Evolutionary conservation across 2,888 invertebrate genomes (phyloP), one percentile per base, ranked within the genome.

Genomic region (Leptopilina syphax): DNA sequence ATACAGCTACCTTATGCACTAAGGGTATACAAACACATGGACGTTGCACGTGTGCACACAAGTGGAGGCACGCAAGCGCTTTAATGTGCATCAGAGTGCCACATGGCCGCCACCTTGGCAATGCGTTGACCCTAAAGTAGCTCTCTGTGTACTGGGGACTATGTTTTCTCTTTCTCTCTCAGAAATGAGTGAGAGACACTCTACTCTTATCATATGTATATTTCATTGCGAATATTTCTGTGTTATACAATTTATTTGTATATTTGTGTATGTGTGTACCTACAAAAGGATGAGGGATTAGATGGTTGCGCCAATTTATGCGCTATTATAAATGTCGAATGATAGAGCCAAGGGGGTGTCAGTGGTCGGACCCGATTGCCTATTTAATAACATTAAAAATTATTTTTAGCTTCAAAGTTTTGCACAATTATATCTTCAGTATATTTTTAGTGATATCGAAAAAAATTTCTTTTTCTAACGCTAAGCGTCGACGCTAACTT

Each of bases 81-180:
- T 87, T 86, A 83, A 85, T 88, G 87, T 89, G 87, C 89, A 88
- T 87, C 87, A 83, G 85, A 88, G 87, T 89, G 87, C 88, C 90
- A 90, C 90, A 90, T 90, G 90, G 90, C 90, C 90, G 89, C 90
- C 90, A 90, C 90, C 90, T 90, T 90, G 90, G 90, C 90, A 90
- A 90, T 90, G 90, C 90, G 90, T 90, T 90, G 90, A 90, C 90
- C 90, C 90, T 89, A 90, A 90, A 90, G 88, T 86, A 83, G 86
- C 85, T 82, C 86, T 50, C 47, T 50, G 44, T 13, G 18, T 18
- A 54, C 54, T 54, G 24, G 70, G 70, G 70, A 54, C 70, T 73
- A 9, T 57, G 54, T 34, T 41, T n/a, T 44, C 18, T 18, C 18
- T 18, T 9, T 73, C 73, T 60, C 54, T 41, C 34, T 57, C 27